These are phyloP conservation scores for Zaprionus inermis DNA, from an alignment of 1,140 invertebrate species.

Conservation along the genomic window DNA sequence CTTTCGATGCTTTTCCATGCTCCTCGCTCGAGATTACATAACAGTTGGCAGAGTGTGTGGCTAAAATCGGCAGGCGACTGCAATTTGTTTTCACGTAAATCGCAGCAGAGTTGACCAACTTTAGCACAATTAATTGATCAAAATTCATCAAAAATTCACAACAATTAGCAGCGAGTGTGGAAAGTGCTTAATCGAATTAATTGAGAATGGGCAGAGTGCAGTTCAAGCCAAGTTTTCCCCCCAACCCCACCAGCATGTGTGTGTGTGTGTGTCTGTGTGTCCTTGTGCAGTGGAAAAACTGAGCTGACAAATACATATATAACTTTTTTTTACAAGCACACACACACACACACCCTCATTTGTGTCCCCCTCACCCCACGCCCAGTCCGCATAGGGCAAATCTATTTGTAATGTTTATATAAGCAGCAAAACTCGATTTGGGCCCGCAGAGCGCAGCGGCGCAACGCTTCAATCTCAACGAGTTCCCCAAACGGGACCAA, in stretches of 20 bases:
- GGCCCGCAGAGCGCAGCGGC: neutral
- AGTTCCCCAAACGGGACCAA: neutral
- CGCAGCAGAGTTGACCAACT: constrained; percentile 36
- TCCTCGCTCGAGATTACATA: constrained; percentile 73
- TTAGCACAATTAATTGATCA: constrained; percentile 29
- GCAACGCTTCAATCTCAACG: neutral
- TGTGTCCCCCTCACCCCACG: too few relatives aligned
- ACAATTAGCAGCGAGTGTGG: constrained; percentile 24
- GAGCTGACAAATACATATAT: constrained; percentile 14
- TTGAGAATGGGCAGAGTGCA: constrained; percentile 10
- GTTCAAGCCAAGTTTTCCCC: constrained; percentile 10
- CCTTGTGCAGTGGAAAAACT: constrained; percentile 24
- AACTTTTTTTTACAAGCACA: neutral
- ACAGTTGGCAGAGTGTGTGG: constrained; percentile 79
- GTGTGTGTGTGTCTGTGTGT: constrained; percentile 13
- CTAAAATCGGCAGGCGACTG: constrained; percentile 61
- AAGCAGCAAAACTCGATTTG: constrained; percentile 32
- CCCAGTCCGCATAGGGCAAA: neutral
- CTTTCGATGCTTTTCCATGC: constrained; percentile 64
- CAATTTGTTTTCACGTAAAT: constrained; percentile 58
- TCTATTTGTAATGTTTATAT: constrained; percentile 57
- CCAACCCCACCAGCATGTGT: neutral
- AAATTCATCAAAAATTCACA: constrained; percentile 40
- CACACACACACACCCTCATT: constrained; percentile 2
- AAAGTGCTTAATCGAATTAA: constrained; percentile 6